phyloP scores from a whole-genome alignment of 1,140 invertebrate genomes.

The Leptinotarsa defecta region DNA sequence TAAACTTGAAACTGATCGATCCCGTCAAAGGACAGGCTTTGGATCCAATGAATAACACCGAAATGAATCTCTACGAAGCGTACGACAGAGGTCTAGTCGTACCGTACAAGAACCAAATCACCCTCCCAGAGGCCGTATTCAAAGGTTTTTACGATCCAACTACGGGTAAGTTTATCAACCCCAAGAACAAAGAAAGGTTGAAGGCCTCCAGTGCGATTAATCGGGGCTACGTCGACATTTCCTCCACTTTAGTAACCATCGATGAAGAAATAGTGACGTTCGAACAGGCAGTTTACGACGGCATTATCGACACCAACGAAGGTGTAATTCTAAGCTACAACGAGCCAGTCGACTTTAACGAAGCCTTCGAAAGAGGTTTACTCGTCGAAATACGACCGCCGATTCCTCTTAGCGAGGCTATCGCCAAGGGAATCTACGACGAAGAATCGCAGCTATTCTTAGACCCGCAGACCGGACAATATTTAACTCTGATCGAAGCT shows the following conservation, averaged over 20 bases:
- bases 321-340: slow-evolving; percentile 69
- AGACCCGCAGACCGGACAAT: slow-evolving; percentile 76
- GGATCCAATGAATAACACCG: slow-evolving; percentile 74
- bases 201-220: slow-evolving; percentile 66
- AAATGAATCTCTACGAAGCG: slow-evolving; percentile 78
- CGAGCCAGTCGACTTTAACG: slow-evolving; percentile 77
- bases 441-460: slow-evolving; percentile 75
- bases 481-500: slow-evolving; percentile 75
- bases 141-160: slow-evolving; percentile 81
- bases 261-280: slow-evolving; percentile 79
- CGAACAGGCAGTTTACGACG: slow-evolving; percentile 77
- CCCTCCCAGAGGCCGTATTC: slow-evolving; percentile 82
- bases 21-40: slow-evolving; percentile 76
- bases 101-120: slow-evolving; percentile 79
- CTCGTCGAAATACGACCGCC: slow-evolving; percentile 80
- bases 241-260: slow-evolving; percentile 76
- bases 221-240: slow-evolving; percentile 77
- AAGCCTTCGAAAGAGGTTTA: slow-evolving; percentile 84
- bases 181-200: slow-evolving; percentile 73
- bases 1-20: slow-evolving; percentile 79
- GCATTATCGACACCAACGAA: slow-evolving; percentile 75
- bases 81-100: slow-evolving; percentile 80
- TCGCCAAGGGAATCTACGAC: slow-evolving; percentile 82
- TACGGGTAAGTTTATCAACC: slow-evolving; percentile 72
- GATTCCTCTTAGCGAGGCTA: slow-evolving; percentile 81